phyloP scores from a whole-genome alignment of 2,797 vertebrate species.

The Miichthys miiuy region DNA sequence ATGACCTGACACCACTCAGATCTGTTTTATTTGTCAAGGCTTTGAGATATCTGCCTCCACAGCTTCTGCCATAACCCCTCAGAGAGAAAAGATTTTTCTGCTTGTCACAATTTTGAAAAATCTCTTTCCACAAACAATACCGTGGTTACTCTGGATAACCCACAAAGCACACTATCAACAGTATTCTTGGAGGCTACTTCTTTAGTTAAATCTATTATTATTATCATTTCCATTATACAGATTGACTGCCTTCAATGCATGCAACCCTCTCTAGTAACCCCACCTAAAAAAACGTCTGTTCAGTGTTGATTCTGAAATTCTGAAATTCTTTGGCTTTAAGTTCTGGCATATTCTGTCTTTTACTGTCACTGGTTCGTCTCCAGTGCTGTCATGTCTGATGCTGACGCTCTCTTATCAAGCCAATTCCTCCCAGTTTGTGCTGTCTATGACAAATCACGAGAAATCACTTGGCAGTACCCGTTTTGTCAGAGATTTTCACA shows the following conservation, averaged over 20 bases:
- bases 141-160: slow-evolving; percentile 5
- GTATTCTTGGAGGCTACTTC: not conserved
- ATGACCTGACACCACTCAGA: not conserved
- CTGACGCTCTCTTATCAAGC: slow-evolving; percentile 19
- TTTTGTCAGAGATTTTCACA: slow-evolving; percentile 24
- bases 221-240: not conserved
- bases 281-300: not conserved
- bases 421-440: slow-evolving; percentile 35
- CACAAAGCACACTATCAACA: not conserved
- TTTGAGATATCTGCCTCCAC: not conserved
- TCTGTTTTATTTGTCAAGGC: not conserved
- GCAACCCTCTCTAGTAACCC: not conserved
- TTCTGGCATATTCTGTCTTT: slow-evolving; percentile 2
- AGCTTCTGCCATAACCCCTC: not conserved
- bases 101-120: slow-evolving; percentile 5
- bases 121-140: not conserved
- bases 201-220: not conserved
- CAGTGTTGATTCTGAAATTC: not conserved
- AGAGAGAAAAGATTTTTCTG: not conserved
- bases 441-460: slow-evolving; percentile 42
- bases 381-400: slow-evolving; percentile 33
- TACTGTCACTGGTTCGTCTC: slow-evolving; percentile 18
- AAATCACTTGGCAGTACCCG: slow-evolving; percentile 31
- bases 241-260: not conserved
- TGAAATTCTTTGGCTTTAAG: slow-evolving; percentile 2